Percentiles rank a stretch among this genome's conserved stretches.
phyloP scores from a whole-genome alignment of 2,797 vertebrate species.

The Eutrigla gurnardus region DNA sequence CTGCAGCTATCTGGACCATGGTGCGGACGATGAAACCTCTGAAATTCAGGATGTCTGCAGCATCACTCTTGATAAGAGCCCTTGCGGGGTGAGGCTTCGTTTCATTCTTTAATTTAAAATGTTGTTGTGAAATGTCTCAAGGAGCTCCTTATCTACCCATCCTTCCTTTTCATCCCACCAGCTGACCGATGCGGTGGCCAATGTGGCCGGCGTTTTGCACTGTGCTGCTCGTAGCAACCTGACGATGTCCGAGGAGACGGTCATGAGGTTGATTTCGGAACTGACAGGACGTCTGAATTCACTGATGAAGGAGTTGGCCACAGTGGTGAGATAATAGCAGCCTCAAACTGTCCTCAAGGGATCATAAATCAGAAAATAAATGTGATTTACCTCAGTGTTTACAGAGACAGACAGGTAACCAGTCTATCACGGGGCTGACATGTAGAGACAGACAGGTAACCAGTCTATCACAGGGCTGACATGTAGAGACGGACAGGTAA shows the following conservation, averaged over 20 bases:
- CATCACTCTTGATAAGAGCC: constrained; percentile 67
- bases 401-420: no score
- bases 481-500: no score
- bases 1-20: constrained; percentile 73
- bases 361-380: background rate
- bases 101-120: background rate
- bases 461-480: no score
- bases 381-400: background rate
- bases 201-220: constrained; percentile 75
- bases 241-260: constrained; percentile 60
- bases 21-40: constrained; percentile 31
- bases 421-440: no score
- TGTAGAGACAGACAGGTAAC: no score
- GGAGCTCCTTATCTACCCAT: background rate
- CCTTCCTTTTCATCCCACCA: constrained; percentile 23
- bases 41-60: constrained; percentile 76
- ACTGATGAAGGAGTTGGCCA: constrained; percentile 72
- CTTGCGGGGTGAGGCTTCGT: constrained; percentile 77
- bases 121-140: background rate
- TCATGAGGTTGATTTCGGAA: constrained; percentile 65
- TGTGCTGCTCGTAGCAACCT: constrained; percentile 75
- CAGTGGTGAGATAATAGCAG: constrained; percentile 54
- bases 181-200: constrained; percentile 76
- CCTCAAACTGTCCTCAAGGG: background rate
- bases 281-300: constrained; percentile 71